Evolutionary conservation across 2,888 invertebrate genomes (phyloP), one percentile per base, ranked within the genome.

Genomic region (Erebia epiphron): DNA sequence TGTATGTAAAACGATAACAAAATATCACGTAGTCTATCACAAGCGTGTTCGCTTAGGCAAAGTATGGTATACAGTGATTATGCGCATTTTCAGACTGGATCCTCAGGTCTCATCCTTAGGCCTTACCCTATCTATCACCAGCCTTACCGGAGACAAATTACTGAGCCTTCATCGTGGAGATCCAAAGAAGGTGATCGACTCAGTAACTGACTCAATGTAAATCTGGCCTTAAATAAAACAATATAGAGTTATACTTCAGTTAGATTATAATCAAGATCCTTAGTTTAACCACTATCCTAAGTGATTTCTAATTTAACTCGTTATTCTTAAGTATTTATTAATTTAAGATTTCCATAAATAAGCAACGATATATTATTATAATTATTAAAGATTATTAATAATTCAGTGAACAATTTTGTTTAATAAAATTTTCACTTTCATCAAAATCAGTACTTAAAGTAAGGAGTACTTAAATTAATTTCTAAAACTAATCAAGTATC

Each of bases 301-400:
- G 57, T 41, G 13, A 58, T 49, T 26, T 67, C 35, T 14, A 35
- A 49, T 67, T 67, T 67, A 13, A 67, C 21, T 67, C 57, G 43
- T 67, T 13, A 58, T 35, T 16, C 49, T 50, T 46, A 66, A 35
- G 50, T 52, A n/a, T 46, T 10, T 35, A 14, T 67, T 60, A 60
- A 61, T 63, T 58, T 72, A 67, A 67, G 43, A 46, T 52, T 70
- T 70, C 41, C 35, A 13, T 67, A 67, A 67, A 13, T 67, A 67
- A 67, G 58, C 67, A 67, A 58, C 67, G 67, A 67, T 56, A 49
- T 46, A 21, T 41, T 66, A 56, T 43, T 41, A 13, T 41, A 46
- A 13, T 9, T 56, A 66, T 56, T 50, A 60, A 13, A 57, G 18
- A 9, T 54, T 54, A 16, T 16, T 60, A 43, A 41, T 16, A 60